Conservation (phyloP, 2,113 vertebrate species). For the Mus pahari region DNA sequence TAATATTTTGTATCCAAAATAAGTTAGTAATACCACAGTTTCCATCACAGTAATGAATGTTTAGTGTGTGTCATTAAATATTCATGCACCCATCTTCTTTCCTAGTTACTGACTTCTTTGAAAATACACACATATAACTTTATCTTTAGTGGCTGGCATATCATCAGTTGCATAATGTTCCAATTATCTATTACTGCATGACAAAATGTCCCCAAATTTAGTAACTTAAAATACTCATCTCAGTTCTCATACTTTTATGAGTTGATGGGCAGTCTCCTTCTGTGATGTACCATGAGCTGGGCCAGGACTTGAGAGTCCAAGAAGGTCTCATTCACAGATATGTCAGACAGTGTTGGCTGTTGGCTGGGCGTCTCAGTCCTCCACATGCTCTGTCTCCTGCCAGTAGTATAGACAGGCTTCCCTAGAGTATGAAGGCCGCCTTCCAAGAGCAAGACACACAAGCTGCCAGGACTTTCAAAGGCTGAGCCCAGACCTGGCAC, state of each 20-base stretch:
- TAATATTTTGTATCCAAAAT: constrained; percentile 55
- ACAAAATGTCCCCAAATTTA: constrained; percentile 64
- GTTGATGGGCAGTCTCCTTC: not conserved
- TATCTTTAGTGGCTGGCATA: constrained; percentile 60
- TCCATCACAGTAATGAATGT: constrained; percentile 46
- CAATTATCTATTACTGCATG: constrained; percentile 64
- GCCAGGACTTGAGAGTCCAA: not conserved
- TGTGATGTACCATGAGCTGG: not conserved
- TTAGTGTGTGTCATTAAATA: constrained; percentile 70
- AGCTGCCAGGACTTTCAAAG: not conserved
- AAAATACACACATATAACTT: constrained; percentile 37
- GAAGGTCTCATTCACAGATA: not conserved
- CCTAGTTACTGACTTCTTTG: constrained; percentile 53
- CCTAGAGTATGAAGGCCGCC: not conserved
- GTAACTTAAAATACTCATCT: constrained; percentile 31
- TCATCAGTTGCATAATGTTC: constrained; percentile 53
- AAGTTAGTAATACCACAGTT: constrained; percentile 57
- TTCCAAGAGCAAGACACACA: not conserved
- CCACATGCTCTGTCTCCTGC: not conserved
- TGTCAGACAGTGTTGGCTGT: not conserved
- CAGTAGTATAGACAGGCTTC: not conserved
- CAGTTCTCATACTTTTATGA: not conserved
- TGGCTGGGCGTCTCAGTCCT: not conserved
- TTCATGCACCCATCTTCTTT: constrained; percentile 68
- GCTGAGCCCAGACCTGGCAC: not conserved